phyloP scores from a whole-genome alignment of 2,888 invertebrate genomes.

The Aphidoletes aphidimyza region DNA sequence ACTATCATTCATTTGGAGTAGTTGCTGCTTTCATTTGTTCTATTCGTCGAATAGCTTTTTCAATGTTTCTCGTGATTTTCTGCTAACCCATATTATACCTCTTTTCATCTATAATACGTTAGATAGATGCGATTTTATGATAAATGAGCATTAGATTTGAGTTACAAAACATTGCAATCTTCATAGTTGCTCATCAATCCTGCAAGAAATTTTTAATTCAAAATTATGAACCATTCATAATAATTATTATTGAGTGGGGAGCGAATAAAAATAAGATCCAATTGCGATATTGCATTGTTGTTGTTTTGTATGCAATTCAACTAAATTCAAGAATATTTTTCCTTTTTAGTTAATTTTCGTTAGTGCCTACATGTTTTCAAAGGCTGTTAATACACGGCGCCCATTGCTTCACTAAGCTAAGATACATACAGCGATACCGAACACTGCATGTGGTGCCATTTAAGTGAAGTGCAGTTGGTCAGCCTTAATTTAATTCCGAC shows the following conservation, averaged over 20 bases:
- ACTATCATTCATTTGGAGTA: conserved; percentile 41
- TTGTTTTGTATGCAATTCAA: neutral
- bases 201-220: conserved; percentile 4
- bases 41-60: neutral
- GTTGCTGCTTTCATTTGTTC: conserved; percentile 38
- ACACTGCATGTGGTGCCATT: too few relatives aligned
- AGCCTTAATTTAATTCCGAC: too few relatives aligned
- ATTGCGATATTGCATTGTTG: conserved; percentile 7
- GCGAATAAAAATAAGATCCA: neutral
- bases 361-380: too few relatives aligned
- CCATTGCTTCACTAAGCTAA: too few relatives aligned
- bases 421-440: too few relatives aligned
- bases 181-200: too few relatives aligned
- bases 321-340: conserved; percentile 52
- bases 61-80: neutral
- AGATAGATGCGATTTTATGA: conserved; percentile 6
- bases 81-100: neutral
- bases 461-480: too few relatives aligned
- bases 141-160: too few relatives aligned
- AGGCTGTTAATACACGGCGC: too few relatives aligned
- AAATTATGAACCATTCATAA: neutral
- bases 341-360: too few relatives aligned
- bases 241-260: neutral
- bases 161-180: too few relatives aligned
- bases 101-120: conserved; percentile 17